A percentile compares a stretch with the other conserved stretches of the same genome.
Evolutionary conservation across 2,113 vertebrate genomes (phyloP).

Genomic region (Chaetorhynchus papuensis): DNA sequence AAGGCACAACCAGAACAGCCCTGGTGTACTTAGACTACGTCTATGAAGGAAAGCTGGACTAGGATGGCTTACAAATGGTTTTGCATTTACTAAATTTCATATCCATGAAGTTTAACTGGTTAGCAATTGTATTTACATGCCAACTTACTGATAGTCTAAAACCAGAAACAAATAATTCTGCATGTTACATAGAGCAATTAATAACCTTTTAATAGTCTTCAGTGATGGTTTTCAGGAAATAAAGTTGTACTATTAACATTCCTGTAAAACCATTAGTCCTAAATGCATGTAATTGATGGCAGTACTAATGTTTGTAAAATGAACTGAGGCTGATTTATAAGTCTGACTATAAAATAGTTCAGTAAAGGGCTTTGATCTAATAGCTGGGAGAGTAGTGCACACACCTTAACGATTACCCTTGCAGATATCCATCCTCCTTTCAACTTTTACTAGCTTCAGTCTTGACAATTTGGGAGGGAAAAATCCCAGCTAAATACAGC

Average conservation of each 20-base stretch:
- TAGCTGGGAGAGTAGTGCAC: slow-evolving; percentile 55
- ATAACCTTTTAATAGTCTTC: slow-evolving; percentile 35
- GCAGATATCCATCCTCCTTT: slow-evolving; percentile 57
- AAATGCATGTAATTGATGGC: slow-evolving; percentile 53
- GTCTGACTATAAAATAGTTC: slow-evolving; percentile 67
- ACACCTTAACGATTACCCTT: slow-evolving; percentile 60
- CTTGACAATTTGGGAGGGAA: background rate
- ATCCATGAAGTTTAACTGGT: background rate
- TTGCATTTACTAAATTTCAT: background rate
- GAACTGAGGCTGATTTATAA: slow-evolving; percentile 66
- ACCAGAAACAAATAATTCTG: slow-evolving; percentile 8
- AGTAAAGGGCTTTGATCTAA: slow-evolving; percentile 62
- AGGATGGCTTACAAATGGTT: background rate
- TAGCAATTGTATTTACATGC: background rate
- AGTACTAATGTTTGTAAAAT: slow-evolving; percentile 63
- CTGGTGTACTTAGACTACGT: background rate
- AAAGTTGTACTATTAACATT: slow-evolving; percentile 69
- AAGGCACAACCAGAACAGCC: background rate
- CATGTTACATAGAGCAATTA: background rate
- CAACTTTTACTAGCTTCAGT: slow-evolving; percentile 56
- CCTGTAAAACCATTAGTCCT: slow-evolving; percentile 68
- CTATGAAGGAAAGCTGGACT: background rate
- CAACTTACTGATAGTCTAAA: background rate
- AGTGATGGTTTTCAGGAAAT: slow-evolving; percentile 50
- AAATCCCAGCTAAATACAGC: background rate